A percentile compares a stretch with the other conserved stretches of the same genome.
Evolutionary conservation across 2,888 invertebrate genomes (phyloP).

Genomic region (Drosophila colorata): DNA sequence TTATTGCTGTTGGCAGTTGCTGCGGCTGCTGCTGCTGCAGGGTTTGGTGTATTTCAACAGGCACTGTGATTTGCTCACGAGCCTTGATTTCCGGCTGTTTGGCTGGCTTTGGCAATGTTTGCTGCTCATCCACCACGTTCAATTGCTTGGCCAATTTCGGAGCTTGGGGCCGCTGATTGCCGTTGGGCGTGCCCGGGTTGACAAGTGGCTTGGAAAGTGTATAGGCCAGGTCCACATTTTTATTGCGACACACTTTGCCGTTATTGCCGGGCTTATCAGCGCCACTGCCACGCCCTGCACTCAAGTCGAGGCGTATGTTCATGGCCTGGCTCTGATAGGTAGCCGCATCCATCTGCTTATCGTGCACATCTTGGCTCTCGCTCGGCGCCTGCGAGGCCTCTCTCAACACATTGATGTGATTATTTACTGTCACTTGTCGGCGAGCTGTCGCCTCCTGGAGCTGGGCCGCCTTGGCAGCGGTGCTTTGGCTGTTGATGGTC

Average conservation of each 20-base stretch:
- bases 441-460: constrained; percentile 16
- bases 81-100: constrained; percentile 44
- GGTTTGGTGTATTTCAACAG: constrained; percentile 74
- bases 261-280: constrained; percentile 79
- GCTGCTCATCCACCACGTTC: constrained; percentile 15
- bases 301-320: constrained; percentile 78
- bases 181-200: constrained; percentile 29
- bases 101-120: constrained; percentile 31
- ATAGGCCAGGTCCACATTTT: constrained; percentile 85
- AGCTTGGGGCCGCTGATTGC: constrained; percentile 31
- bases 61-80: constrained; percentile 76
- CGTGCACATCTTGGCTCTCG: constrained; percentile 32
- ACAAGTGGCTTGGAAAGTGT: constrained; percentile 73
- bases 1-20: background rate
- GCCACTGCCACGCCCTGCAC: constrained; percentile 35
- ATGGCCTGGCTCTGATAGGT: constrained; percentile 80
- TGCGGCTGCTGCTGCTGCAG: constrained; percentile 19
- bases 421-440: constrained; percentile 84
- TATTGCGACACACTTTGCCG: constrained; percentile 84
- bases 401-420: constrained; percentile 83
- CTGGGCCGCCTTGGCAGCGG: constrained; percentile 56
- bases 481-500: constrained; percentile 86
- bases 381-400: constrained; percentile 15
- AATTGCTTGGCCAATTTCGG: constrained; percentile 29
- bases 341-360: constrained; percentile 25